Base-by-base conservation (phyloP, 2,888 invertebrate species). In the Melanostoma mellinum region DNA sequence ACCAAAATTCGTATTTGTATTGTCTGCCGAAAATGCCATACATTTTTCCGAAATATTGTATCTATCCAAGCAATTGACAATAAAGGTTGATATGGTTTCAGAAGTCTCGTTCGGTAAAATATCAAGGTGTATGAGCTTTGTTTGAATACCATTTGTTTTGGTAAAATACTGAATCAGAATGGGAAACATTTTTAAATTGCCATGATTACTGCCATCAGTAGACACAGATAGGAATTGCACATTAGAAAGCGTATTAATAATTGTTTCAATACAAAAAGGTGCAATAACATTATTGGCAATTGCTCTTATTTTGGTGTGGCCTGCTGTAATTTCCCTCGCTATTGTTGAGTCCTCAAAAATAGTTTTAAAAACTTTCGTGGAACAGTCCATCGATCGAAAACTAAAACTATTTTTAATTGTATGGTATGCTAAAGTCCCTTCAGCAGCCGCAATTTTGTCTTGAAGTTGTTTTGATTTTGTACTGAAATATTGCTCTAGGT, bases 1-100 rank as follows among this genome's bases (percentile, higher is more conserved):
- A 30, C 48, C 56, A 44, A 69, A 58, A 38, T 69, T 69, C 3
- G 58, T 69, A 33, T 69, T 69, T 8, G 55, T 56, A 42, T 69
- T 69, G 46, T 69, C 56, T 69, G 55, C 55, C 9, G 68, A 55
- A 68, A 68, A 68, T 2, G 46, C 69, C 4, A 69, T 48, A 69
- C 56, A 69, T 53, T 58, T 69, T 35, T 58, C 48, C 32, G 56
- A 48, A 48, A 69, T 30, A 48, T 58, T 58, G n/a, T 56, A 69
- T 69, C 56, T 69, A 38, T n/a, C 38, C 38, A 69, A 69, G 3
- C 38, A 6, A 36, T 58, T 35, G n/a, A 69, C 55, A 40, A 20
- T 20, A 20, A 20, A 20, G 20, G 20, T 20, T 20, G 20, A 20
- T 20, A 20, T 20, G 20, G 20, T 20, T 20, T 46, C 68, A 4